Base-by-base conservation (phyloP, 53 echinoderm and acorn worm genomes). In the Echinometra lucunter region DNA sequence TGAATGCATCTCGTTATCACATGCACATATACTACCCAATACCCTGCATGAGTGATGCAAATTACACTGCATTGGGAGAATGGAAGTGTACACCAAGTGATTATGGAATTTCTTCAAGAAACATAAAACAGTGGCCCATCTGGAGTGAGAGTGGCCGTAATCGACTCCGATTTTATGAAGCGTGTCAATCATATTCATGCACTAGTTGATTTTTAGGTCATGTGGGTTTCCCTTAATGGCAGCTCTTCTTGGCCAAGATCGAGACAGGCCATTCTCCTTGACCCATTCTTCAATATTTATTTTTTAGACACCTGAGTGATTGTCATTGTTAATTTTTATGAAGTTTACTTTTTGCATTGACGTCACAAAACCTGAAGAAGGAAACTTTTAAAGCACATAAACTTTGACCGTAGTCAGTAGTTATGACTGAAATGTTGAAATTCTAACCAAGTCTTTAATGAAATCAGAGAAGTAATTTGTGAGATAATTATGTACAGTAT, bases 111-210 rank as follows among this genome's bases (percentile, higher is more conserved):
- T 49, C n/a, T 85, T 2, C 81, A 42, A 81, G 23, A 12, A 74
- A 34, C 15, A 19, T 66, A 32, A 82, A 63, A 63, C 80, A 85
- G 45, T 85, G 85, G 49, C 85, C 47, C 85, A 85, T 85, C 53
- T 85, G 85, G 28, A 25, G 49, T 28, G 85, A 53, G 5, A 49
- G 85, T 47, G 49, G 53, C 85, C 85, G 28, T 85, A 47, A 85
- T 85, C 49, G 45, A n/a, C 30, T 85, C 49, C 49, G 85, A 47
- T 85, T 85, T 49, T 45, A 85, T 85, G 85, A 85, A 85, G 45
- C 49, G 49, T 85, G 85, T 85, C 85, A 85, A 85, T 85, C 85
- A 85, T 85, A 85, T 85, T 85, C 85, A 85, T 49, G 85, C 85
- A 47, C 45, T 85, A 49, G 85, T 85, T 85, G 85, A 45, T 45